A percentile compares a stretch with the other conserved stretches of the same genome.
phyloP scores from a whole-genome alignment of 2,888 invertebrate species.

The Stenichneumon culpator region DNA sequence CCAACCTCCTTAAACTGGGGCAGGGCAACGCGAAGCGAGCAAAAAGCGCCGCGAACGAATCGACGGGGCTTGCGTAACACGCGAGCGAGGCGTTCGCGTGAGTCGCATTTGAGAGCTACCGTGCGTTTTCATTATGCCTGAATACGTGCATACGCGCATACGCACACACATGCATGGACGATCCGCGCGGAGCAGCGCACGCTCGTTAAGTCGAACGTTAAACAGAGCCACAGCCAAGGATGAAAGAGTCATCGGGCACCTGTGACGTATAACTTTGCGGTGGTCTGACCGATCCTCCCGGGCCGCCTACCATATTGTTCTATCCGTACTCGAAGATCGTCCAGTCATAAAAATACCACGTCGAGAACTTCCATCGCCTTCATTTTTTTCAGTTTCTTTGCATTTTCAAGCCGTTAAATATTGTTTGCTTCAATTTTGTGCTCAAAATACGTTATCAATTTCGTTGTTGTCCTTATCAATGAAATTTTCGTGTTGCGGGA shows the following conservation, averaged over 20 bases:
- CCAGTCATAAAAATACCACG: not conserved
- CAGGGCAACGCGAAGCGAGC: conserved; percentile 38
- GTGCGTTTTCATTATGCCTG: conserved; percentile 40
- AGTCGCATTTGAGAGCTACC: conserved; percentile 22
- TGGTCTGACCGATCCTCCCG: conserved; percentile 7
- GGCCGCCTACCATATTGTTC: not conserved
- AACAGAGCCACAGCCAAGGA: conserved; percentile 49
- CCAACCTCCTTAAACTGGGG: conserved; percentile 51
- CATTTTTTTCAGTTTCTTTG: not conserved
- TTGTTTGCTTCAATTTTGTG: too few species aligned
- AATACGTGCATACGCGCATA: not conserved
- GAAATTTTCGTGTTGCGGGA: too few species aligned
- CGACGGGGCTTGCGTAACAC: conserved; percentile 62
- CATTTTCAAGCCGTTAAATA: too few species aligned
- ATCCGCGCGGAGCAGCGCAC: conserved; percentile 47
- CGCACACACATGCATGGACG: conserved; percentile 6
- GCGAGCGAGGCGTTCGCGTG: conserved; percentile 39
- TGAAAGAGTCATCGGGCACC: conserved; percentile 36
- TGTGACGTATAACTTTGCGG: conserved; percentile 28
- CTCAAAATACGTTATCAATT: too few species aligned
- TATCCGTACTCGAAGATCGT: not conserved
- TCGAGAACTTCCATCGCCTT: not conserved
- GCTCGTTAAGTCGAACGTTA: conserved; percentile 63
- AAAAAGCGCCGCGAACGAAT: conserved; percentile 53
- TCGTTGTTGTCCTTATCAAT: too few species aligned